Evolutionary conservation across 1,140 invertebrate genomes (phyloP).

Genomic region (Drosophila lacertosa): DNA sequence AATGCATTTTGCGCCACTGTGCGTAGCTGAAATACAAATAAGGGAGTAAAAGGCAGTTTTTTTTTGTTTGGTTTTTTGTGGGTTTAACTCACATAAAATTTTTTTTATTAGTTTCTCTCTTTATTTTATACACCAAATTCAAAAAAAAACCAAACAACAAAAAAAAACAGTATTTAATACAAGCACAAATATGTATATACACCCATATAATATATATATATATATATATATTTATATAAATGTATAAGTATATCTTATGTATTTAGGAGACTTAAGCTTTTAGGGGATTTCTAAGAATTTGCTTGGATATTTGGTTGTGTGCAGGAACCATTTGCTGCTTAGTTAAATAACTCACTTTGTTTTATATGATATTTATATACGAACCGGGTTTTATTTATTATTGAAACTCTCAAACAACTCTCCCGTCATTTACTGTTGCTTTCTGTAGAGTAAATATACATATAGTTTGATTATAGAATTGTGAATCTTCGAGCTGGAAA

Average conservation of each 20-base stretch:
- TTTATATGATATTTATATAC: background rate
- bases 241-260: conserved; percentile 8
- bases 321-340: background rate
- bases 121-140: conserved; percentile 45
- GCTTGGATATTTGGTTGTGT: conserved; percentile 9
- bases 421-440: too few relatives aligned
- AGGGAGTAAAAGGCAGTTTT: conserved; percentile 14
- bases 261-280: conserved; percentile 28
- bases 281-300: conserved; percentile 19
- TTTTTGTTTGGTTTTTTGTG: conserved; percentile 39
- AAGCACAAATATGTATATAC: conserved; percentile 53
- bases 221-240: conserved; percentile 37
- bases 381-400: too few relatives aligned
- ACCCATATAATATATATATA: conserved; percentile 39
- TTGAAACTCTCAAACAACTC: too few relatives aligned
- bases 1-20: conserved; percentile 9
- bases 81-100: conserved; percentile 76
- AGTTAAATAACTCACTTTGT: conserved; percentile 8
- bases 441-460: background rate
- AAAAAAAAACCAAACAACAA: conserved; percentile 52
- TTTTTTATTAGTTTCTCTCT: conserved; percentile 72
- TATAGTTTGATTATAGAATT: background rate
- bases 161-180: conserved; percentile 55
- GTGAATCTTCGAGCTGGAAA: conserved; percentile 4
- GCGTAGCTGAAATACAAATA: conserved; percentile 21